Base-by-base conservation (phyloP, 2,113 vertebrate species). In the Eleginops maclovinus region DNA sequence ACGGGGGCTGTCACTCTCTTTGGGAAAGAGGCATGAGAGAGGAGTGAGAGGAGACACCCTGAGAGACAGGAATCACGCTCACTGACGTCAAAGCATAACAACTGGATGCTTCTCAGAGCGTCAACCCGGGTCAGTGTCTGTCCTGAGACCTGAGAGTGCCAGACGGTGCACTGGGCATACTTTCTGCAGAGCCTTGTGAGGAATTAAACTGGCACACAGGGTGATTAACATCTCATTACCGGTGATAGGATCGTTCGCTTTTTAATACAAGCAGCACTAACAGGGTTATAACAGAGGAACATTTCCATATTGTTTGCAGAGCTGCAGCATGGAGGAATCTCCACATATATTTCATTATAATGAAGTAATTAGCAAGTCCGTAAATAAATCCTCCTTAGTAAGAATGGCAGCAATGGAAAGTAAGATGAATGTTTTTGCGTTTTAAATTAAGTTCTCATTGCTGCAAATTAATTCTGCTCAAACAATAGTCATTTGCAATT, bases 161-260 rank as follows among this genome's bases (percentile, higher is more conserved):
- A 78, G 53, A 55, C 72, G 43, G 21, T 61, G 69, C 58, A 47
- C 46, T 51, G 67, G 46, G 24, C 60, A 36, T 75, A 81, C 70
- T 53, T 28, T 22, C 59, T 50, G 2, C 0, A 41, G 43, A 77
- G 21, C 47, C 46, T 36, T 36, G 26, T 43, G 51, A 72, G 62
- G 58, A 58, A 68, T 75, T 46, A 53, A 67, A 65, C n/a, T 54
- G 65, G 51, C 28, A 79, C 47, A 66, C 26, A 44, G 47, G 13
- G 3, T 36, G 60, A 83, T 77, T 71, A 55, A 19, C 44, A 85
- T 80, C 70, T 66, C n/a, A 72, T 75, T 72, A 73, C 6, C n/a
- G 22, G n/a, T 36, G 13, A 58, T 12, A 49, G 14, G 62, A 4
- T 50, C 3, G n/a, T 11, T 69, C 67, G 67, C 17, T 59, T 68